Base-by-base conservation (phyloP, 2,113 vertebrate species). In the Oncorhynchus gorbuscha region DNA sequence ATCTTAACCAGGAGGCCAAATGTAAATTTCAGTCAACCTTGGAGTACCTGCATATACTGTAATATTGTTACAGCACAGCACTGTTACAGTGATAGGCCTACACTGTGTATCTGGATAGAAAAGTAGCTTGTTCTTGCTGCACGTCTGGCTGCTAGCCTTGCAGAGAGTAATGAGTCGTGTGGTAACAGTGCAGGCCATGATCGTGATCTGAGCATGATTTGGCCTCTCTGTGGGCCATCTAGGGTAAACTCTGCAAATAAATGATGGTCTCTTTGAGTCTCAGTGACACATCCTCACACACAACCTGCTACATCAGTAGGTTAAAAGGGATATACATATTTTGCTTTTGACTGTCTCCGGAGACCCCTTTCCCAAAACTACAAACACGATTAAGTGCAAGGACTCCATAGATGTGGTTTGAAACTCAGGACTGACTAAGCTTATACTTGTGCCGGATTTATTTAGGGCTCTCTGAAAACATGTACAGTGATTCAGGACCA, bases 231-330 rank as follows among this genome's bases (percentile, higher is more conserved):
- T 78, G 85, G 85, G 78, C 72, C 69, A 77, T 79, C 74, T 64
- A 86, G 84, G 35, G 79, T 90, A 91, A 91, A 91, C 90, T 89
- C 76, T 73, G 78, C 90, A 81, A 91, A 93, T 91, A 90, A 93
- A 83, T 91, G 35, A 92, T 77, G 68, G 14, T 82, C 81, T 84
- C 73, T 75, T 79, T 59, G 69, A 83, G 79, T 35, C 66, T 87
- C 85, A 85, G 86, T 91, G 83, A 85, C 83, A 84, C 73, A 76
- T 12, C 28, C 62, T 39, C 35, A 39, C 35, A 39, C 35, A 7
- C 35, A 11, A 45, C 39, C 39, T 11, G 3, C 90, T 83, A 85
- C 83, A 84, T 24, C n/a, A 9, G 51, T 62, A 22, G 59, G 59
- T 24, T 62, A 16, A 62, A 62, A 62, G 3, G 6, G n/a, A 62